Evolutionary conservation across 2,113 vertebrate genomes (phyloP).

Genomic region (Oxyura jamaicensis): DNA sequence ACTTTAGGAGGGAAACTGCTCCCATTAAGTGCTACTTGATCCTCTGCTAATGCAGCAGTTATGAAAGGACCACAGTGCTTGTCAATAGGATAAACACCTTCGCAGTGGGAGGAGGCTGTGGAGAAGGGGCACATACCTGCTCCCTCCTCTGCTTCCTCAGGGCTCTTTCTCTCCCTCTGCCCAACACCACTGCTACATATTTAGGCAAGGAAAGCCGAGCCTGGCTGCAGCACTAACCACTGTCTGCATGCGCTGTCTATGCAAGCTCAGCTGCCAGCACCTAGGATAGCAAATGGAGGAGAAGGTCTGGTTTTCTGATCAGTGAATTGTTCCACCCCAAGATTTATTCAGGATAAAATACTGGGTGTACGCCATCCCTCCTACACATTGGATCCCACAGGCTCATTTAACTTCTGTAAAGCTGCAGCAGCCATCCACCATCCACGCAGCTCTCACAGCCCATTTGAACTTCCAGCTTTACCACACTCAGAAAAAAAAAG

Average conservation of each 20-base stretch:
- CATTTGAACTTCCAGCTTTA: background rate
- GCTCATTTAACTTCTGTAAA: background rate
- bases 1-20: constrained; percentile 19
- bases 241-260: background rate
- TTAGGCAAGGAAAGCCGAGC: background rate
- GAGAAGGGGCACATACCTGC: background rate
- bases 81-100: constrained; percentile 74
- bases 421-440: background rate
- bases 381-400: background rate
- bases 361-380: background rate
- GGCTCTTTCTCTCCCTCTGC: background rate
- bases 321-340: background rate
- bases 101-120: background rate
- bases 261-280: background rate
- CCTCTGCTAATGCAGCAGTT: constrained; percentile 75
- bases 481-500: fast-evolving
- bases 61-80: constrained; percentile 63
- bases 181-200: background rate
- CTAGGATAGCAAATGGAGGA: background rate
- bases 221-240: background rate
- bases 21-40: constrained; percentile 71
- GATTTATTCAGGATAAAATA: fast-evolving
- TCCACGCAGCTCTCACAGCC: background rate
- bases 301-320: background rate
- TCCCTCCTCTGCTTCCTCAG: background rate